phyloP scores from a whole-genome alignment of 2,888 invertebrate genomes.

The Litoditis marina region DNA sequence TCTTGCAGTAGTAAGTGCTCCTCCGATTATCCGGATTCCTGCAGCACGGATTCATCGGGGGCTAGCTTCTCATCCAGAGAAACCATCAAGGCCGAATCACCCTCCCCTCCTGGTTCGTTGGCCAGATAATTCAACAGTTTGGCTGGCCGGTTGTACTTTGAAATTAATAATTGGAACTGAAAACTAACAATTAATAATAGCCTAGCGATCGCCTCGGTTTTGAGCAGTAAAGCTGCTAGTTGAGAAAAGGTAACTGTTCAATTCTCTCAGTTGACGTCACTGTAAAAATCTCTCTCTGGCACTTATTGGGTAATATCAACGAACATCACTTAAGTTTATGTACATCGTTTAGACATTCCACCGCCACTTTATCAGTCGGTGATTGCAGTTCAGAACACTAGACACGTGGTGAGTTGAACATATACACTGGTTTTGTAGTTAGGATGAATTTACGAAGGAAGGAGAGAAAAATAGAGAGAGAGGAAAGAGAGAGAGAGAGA shows the following conservation, averaged over 20 bases:
- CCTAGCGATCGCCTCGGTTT: too few relatives aligned
- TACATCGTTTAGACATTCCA: background rate
- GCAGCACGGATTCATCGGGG: slow-evolving; percentile 16
- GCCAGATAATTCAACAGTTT: slow-evolving; percentile 15
- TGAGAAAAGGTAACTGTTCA: too few relatives aligned
- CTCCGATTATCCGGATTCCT: background rate
- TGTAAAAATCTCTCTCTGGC: too few relatives aligned
- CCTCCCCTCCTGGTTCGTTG: background rate
- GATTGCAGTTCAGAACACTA: slow-evolving; percentile 1
- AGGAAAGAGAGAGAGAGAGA: too few relatives aligned
- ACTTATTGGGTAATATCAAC: too few relatives aligned
- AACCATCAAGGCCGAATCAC: slow-evolving; percentile 17
- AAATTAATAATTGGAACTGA: too few relatives aligned
- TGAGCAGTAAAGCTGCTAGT: too few relatives aligned
- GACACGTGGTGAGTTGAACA: background rate
- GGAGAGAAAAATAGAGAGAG: too few relatives aligned
- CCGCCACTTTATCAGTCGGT: slow-evolving; percentile 9
- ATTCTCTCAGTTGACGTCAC: too few relatives aligned
- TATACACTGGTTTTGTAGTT: background rate
- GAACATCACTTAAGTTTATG: background rate
- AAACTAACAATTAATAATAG: too few relatives aligned
- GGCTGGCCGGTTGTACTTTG: slow-evolving; percentile 9
- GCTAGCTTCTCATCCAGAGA: slow-evolving; percentile 29
- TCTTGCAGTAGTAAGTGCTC: background rate
- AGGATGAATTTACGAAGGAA: too few relatives aligned